Evolutionary conservation across 1,140 invertebrate species (phyloP).

Genomic region (Odontomachus brunneus): DNA sequence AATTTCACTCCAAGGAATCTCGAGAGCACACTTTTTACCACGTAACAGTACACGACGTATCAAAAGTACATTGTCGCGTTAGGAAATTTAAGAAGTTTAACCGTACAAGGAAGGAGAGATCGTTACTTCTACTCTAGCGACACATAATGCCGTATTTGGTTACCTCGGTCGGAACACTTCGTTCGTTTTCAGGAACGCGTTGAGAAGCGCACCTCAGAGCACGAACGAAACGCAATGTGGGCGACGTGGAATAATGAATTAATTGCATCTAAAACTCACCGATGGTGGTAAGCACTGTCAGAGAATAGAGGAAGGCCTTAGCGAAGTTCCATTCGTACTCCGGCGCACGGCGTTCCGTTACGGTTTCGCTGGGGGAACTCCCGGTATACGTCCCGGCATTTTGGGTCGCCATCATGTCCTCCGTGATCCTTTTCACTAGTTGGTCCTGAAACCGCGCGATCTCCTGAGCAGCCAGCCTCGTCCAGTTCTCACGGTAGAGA

Average conservation of each 20-base stretch:
- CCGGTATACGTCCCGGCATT: constrained; percentile 79
- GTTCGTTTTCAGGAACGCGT: constrained; percentile 19
- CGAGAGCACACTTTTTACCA: background rate
- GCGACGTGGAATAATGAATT: constrained; percentile 47
- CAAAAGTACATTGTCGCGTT: background rate
- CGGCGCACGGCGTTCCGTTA: constrained; percentile 76
- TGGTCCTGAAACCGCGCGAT: constrained; percentile 95
- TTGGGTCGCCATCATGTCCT: constrained; percentile 89
- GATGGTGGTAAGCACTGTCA: constrained; percentile 98
- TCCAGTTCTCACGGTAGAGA: constrained; percentile 98
- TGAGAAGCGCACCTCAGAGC: too few species aligned
- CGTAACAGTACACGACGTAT: background rate
- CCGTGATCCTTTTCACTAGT: constrained; percentile 91
- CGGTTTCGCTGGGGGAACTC: constrained; percentile 73
- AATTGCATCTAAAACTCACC: constrained; percentile 88
- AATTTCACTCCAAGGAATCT: too few species aligned
- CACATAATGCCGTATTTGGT: background rate
- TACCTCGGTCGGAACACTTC: too few species aligned
- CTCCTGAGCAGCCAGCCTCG: constrained; percentile 93
- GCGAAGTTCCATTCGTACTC: constrained; percentile 96
- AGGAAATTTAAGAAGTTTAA: background rate
- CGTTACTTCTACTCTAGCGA: background rate
- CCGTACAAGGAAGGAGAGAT: background rate
- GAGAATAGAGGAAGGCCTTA: constrained; percentile 97
- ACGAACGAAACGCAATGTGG: background rate